These are phyloP conservation scores for Speoplatyrhinus poulsoni DNA, from an alignment of 2,113 vertebrate species.

Conservation along the genomic window DNA sequence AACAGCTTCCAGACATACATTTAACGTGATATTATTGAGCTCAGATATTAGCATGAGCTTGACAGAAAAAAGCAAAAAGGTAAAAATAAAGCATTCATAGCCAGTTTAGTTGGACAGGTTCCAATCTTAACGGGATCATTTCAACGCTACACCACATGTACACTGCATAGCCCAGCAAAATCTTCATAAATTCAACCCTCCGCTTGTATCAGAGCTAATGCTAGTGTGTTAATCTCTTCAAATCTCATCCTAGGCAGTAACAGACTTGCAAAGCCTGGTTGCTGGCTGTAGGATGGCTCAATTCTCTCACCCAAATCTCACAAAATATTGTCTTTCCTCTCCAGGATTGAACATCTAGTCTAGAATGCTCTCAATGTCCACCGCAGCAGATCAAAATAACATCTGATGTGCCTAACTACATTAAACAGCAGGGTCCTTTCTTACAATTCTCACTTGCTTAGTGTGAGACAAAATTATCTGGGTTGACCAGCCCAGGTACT, in stretches of 20 bases:
- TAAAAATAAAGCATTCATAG: slow-evolving; percentile 69
- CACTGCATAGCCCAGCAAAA: slow-evolving; percentile 61
- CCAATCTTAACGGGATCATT: slow-evolving; percentile 64
- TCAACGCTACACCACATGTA: slow-evolving; percentile 65
- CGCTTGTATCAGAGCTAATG: slow-evolving; percentile 73
- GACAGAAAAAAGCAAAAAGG: slow-evolving; percentile 47
- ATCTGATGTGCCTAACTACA: slow-evolving; percentile 35
- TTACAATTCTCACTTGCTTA: slow-evolving; percentile 4
- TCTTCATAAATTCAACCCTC: slow-evolving; percentile 81
- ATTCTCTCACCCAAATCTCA: slow-evolving; percentile 64
- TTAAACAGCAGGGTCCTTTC: slow-evolving; percentile 10
- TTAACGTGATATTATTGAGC: slow-evolving; percentile 52
- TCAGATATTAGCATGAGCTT: slow-evolving; percentile 62
- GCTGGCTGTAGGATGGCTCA: slow-evolving; percentile 73
- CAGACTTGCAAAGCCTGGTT: slow-evolving; percentile 74
- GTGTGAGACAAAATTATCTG: too few species aligned
- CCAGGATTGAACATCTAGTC: slow-evolving; percentile 37
- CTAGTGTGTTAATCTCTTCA: slow-evolving; percentile 78
- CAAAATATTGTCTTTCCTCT: slow-evolving; percentile 57
- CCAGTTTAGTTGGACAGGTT: slow-evolving; percentile 59
- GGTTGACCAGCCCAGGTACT: too few species aligned
- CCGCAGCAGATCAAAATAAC: slow-evolving; percentile 34
- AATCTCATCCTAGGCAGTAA: slow-evolving; percentile 75
- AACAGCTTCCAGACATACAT: slow-evolving; percentile 46
- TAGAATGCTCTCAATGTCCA: slow-evolving; percentile 30